Conservation (phyloP, 2,888 invertebrate species). For the Epinotia brunnichana region DNA sequence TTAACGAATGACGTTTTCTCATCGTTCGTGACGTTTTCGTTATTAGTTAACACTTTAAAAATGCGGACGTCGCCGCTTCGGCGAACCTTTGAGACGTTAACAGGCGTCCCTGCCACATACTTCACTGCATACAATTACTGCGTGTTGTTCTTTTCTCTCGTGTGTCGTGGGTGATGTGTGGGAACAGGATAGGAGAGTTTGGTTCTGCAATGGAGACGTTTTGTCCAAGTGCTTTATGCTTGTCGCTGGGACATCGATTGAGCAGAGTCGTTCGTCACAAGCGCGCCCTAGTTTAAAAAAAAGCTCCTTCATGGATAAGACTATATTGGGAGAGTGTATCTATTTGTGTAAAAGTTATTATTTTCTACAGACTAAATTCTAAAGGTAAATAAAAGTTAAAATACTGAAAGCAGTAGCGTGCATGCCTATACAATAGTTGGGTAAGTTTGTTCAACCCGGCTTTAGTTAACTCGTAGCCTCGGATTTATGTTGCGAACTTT, state of each 20-base stretch:
- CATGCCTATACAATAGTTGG: conserved; percentile 58
- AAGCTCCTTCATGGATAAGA: conserved; percentile 12
- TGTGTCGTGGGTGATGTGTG: conserved; percentile 52
- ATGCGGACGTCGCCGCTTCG: conserved; percentile 51
- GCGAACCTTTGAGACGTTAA: conserved; percentile 50
- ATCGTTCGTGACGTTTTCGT: conserved; percentile 44
- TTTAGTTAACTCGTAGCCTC: conserved; percentile 73
- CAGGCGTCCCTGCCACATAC: conserved; percentile 49
- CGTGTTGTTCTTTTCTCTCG: conserved; percentile 55
- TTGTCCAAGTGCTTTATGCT: conserved; percentile 57
- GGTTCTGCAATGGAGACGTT: conserved; percentile 58
- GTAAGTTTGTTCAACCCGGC: conserved; percentile 72
- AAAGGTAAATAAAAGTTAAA: conserved; percentile 21
- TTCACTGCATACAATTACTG: conserved; percentile 56
- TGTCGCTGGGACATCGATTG: conserved; percentile 51
- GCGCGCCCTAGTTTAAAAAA: conserved; percentile 36
- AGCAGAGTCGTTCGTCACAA: conserved; percentile 33
- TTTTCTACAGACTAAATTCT: background rate
- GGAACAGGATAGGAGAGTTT: conserved; percentile 56
- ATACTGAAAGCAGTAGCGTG: conserved; percentile 44
- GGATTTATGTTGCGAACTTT: conserved; percentile 72
- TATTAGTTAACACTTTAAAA: conserved; percentile 50
- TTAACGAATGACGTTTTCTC: conserved; percentile 31
- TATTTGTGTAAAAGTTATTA: background rate
- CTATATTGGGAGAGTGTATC: background rate